Percentiles rank a stretch among this genome's conserved stretches.
Conservation (phyloP, 2,113 vertebrate species). For the Anthoscopus minutus region DNA sequence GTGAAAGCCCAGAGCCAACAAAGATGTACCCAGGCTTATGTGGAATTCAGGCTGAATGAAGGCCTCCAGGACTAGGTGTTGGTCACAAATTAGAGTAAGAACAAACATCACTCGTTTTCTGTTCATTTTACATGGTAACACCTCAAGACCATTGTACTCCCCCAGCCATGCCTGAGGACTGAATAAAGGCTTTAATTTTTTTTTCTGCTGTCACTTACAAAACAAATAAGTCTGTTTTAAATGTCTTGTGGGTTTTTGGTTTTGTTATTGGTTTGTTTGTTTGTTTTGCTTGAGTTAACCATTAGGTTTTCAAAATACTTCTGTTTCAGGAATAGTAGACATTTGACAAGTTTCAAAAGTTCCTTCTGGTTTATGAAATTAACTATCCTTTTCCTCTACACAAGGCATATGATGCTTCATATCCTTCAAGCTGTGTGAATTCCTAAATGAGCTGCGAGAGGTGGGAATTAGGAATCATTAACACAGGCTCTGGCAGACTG, state of each 20-base stretch:
- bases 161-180: fast-evolving
- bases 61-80: background rate
- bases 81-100: background rate
- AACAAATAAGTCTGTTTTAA: background rate
- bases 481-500: background rate
- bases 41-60: background rate
- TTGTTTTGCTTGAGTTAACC: background rate
- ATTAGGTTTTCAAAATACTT: background rate
- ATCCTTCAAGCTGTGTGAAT: background rate
- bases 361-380: background rate
- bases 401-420: background rate
- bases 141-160: background rate
- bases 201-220: background rate
- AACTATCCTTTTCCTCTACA: background rate
- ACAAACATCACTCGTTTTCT: background rate
- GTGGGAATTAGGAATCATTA: background rate
- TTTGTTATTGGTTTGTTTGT: too few relatives aligned
- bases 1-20: background rate
- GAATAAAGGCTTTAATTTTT: background rate
- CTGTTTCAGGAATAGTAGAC: background rate
- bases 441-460: background rate
- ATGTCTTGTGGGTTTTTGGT: too few relatives aligned
- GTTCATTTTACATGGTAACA: background rate
- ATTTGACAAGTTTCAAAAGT: background rate
- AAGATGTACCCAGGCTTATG: background rate